Conservation (phyloP, 2,797 vertebrate genomes). For the Thripadectes ignobilis region DNA sequence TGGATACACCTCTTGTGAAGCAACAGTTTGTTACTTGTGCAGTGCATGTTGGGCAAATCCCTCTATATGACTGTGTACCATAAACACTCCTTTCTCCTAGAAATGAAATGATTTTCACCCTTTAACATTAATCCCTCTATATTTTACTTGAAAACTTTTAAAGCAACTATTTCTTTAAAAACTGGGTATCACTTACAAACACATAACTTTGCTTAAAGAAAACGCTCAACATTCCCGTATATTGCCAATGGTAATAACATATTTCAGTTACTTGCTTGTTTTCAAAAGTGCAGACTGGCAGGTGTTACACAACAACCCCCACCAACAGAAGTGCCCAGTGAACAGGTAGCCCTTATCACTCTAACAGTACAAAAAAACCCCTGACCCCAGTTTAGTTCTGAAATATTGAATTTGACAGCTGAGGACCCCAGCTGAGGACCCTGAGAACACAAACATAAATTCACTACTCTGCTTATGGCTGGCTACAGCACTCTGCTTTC, state of each 20-base stretch:
- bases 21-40: background rate
- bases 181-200: background rate
- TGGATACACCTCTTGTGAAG: background rate
- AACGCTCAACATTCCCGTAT: background rate
- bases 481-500: background rate
- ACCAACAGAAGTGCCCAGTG: background rate
- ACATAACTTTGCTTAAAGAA: background rate
- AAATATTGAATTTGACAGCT: background rate
- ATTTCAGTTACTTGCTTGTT: background rate
- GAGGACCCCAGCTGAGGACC: background rate
- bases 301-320: background rate
- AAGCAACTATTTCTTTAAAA: background rate
- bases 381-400: background rate
- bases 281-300: background rate
- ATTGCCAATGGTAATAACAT: background rate
- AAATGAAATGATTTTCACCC: background rate
- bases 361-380: background rate
- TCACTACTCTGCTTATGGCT: background rate
- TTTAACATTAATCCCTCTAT: background rate
- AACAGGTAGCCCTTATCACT: background rate
- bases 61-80: background rate
- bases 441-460: background rate
- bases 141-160: background rate
- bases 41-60: background rate
- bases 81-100: background rate